Conservation (phyloP, 2,888 invertebrate genomes). For the Nemotelus nigrinus region DNA sequence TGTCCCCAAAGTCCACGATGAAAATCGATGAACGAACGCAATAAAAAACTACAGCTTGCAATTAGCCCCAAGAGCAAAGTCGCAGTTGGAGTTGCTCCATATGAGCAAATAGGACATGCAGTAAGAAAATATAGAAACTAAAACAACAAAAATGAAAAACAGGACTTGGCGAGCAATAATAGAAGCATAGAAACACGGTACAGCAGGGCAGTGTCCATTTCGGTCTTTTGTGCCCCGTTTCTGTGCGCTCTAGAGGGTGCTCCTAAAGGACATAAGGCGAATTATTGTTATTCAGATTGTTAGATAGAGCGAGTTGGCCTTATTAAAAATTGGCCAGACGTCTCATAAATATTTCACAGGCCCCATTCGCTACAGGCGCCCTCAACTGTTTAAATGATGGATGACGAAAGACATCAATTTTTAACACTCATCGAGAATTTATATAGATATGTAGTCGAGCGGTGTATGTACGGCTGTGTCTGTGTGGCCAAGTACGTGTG, state of each 20-base stretch:
- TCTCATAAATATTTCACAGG: slow-evolving; percentile 57
- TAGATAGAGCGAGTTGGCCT: slow-evolving; percentile 54
- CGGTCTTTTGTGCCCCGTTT: slow-evolving; percentile 43
- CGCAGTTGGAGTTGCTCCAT: slow-evolving; percentile 34
- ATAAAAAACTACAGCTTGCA: slow-evolving; percentile 24
- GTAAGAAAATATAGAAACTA: slow-evolving; percentile 35
- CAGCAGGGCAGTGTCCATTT: slow-evolving; percentile 47
- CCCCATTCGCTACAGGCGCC: slow-evolving; percentile 50
- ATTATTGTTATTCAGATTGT: slow-evolving; percentile 50
- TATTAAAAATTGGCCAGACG: slow-evolving; percentile 57
- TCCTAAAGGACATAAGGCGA: slow-evolving; percentile 47
- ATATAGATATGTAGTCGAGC: slow-evolving; percentile 42
- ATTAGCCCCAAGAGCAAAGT: slow-evolving; percentile 48
- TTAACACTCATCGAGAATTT: slow-evolving; percentile 53
- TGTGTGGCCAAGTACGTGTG: slow-evolving; percentile 29
- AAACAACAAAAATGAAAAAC: slow-evolving; percentile 37
- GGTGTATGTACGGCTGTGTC: slow-evolving; percentile 24
- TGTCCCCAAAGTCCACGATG: slow-evolving; percentile 24
- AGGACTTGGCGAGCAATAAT: slow-evolving; percentile 37
- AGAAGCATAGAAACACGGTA: slow-evolving; percentile 22
- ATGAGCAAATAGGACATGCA: slow-evolving; percentile 47
- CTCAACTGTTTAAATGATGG: slow-evolving; percentile 53
- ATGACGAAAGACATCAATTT: slow-evolving; percentile 54
- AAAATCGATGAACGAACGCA: slow-evolving; percentile 30
- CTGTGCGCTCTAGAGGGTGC: slow-evolving; percentile 33